Evolutionary conservation across 2,113 vertebrate genomes (phyloP).

Genomic region (Rhombomys opimus): DNA sequence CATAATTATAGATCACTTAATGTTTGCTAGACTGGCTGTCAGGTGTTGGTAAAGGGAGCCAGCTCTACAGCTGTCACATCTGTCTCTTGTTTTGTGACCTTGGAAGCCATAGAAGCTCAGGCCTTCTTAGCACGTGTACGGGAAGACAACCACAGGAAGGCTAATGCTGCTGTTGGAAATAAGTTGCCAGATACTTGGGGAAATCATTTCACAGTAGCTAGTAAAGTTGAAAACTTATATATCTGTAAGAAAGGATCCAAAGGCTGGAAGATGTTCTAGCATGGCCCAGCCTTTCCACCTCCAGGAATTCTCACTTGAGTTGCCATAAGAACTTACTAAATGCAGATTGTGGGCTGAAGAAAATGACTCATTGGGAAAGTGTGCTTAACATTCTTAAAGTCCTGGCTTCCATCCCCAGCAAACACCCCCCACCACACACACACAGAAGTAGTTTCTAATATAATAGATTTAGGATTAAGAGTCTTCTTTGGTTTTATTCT

Average conservation of each 20-base stretch:
- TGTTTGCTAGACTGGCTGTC: neutral
- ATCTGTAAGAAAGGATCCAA: neutral
- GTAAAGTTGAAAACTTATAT: neutral
- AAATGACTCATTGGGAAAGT: neutral
- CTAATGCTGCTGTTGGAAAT: neutral
- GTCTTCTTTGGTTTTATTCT: neutral
- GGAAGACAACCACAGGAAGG: neutral
- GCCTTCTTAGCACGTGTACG: neutral
- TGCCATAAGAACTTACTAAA: neutral
- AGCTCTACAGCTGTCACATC: accelerated
- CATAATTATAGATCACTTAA: neutral
- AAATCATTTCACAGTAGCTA: neutral
- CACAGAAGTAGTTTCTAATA: neutral
- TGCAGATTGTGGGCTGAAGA: neutral
- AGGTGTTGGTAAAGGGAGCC: neutral
- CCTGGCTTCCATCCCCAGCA: neutral
- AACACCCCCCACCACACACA: too few relatives aligned
- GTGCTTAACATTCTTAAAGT: neutral
- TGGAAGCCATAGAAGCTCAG: neutral
- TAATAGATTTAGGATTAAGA: neutral
- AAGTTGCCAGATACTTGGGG: neutral
- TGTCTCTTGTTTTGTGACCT: neutral
- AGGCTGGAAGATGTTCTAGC: neutral
- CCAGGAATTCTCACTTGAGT: neutral
- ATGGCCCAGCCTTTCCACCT: neutral